A percentile compares a stretch with the other conserved stretches of the same genome.
Conservation (phyloP, 1,140 invertebrate genomes). For the Pantala flavescens region DNA sequence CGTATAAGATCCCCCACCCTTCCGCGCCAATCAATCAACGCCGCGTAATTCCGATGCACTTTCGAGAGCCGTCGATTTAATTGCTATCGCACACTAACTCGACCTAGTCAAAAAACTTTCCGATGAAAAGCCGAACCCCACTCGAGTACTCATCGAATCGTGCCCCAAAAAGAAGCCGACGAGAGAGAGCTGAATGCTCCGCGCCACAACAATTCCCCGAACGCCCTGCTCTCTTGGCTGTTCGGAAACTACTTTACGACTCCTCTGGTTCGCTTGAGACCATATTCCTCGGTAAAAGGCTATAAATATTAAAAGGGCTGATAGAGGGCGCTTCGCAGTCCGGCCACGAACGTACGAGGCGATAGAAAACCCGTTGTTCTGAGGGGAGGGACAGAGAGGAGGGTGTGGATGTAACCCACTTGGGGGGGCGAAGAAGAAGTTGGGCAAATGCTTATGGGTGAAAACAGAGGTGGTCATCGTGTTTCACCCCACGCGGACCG, state of each 20-base stretch:
- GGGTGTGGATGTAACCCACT: background rate
- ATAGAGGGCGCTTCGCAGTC: background rate
- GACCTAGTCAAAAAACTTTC: too few relatives aligned
- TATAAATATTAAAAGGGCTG: background rate
- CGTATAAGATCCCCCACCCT: too few relatives aligned
- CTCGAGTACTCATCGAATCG: too few relatives aligned
- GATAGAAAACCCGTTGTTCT: background rate
- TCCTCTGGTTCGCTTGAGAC: background rate
- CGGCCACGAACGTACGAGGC: background rate
- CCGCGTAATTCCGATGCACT: too few relatives aligned
- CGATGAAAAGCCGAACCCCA: too few relatives aligned
- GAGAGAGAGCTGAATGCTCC: background rate
- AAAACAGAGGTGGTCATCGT: too few relatives aligned
- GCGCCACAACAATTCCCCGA: background rate
- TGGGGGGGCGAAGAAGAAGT: background rate
- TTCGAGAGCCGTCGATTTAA: too few relatives aligned
- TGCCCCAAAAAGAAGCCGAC: too few relatives aligned
- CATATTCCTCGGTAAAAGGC: background rate
- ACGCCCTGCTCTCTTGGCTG: background rate
- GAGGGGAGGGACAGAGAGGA: background rate
- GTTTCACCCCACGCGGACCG: too few relatives aligned
- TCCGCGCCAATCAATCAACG: too few relatives aligned
- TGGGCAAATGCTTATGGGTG: background rate
- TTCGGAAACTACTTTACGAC: conserved; percentile 1
- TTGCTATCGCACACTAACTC: too few relatives aligned